phyloP scores from a whole-genome alignment of 2,888 invertebrate genomes.

The Lepetodrilus schrolli region DNA sequence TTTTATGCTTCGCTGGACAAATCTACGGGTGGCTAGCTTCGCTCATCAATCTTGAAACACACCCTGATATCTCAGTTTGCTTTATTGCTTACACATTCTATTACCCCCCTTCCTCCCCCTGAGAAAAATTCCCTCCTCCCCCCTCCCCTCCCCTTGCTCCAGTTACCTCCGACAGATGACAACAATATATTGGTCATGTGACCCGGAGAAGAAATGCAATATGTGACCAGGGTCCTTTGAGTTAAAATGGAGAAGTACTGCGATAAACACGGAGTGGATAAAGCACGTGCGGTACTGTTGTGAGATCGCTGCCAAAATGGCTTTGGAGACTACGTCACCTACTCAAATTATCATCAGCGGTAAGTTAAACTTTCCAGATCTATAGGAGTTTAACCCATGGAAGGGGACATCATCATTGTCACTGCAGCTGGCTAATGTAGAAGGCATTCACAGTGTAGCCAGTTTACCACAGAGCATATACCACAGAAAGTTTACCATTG shows the following conservation, averaged over 20 bases:
- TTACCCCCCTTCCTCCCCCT: not conserved
- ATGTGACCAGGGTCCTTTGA: not conserved
- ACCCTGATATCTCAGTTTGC: too few relatives aligned
- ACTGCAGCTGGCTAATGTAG: too few relatives aligned
- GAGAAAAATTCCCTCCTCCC: not conserved
- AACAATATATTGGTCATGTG: conserved; percentile 12
- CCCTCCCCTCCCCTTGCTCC: not conserved
- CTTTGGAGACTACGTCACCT: not conserved
- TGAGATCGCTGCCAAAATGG: not conserved
- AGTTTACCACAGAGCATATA: too few relatives aligned
- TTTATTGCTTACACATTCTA: not conserved
- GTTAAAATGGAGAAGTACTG: not conserved
- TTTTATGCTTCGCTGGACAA: too few relatives aligned
- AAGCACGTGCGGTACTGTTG: not conserved
- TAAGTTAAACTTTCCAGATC: not conserved
- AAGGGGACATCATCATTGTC: too few relatives aligned
- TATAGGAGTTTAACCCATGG: not conserved
- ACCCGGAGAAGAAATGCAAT: conserved; percentile 5
- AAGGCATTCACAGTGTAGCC: too few relatives aligned
- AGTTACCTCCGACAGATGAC: conserved; percentile 1
- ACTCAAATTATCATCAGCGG: not conserved
- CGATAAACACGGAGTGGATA: not conserved
- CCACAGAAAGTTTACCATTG: too few relatives aligned
- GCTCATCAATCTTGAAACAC: too few relatives aligned
- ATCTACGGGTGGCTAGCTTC: too few relatives aligned